phyloP scores from a whole-genome alignment of 2,797 vertebrate genomes.

The Siniperca obscura region DNA sequence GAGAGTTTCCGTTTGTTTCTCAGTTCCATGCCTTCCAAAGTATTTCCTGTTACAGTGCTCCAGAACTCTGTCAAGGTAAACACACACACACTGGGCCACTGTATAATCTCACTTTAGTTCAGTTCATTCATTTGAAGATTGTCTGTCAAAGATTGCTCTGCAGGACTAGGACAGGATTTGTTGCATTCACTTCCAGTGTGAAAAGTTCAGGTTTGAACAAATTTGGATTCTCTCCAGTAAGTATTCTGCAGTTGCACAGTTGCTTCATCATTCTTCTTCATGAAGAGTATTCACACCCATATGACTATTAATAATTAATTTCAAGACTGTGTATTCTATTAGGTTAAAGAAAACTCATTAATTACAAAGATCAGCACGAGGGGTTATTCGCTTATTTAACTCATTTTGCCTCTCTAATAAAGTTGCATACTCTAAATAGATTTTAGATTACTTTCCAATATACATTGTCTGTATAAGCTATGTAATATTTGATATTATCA shows the following conservation, averaged over 20 bases:
- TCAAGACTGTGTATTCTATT: not conserved
- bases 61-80: slow-evolving; percentile 91
- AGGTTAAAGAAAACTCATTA: not conserved
- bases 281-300: not conserved
- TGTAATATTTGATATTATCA: not conserved
- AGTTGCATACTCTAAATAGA: not conserved
- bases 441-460: not conserved
- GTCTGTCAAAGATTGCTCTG: slow-evolving; percentile 15
- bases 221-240: slow-evolving; percentile 11
- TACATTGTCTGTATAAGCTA: not conserved
- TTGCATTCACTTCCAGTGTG: not conserved
- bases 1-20: slow-evolving; percentile 89
- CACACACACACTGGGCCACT: not conserved
- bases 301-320: not conserved
- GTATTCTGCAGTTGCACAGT: not conserved
- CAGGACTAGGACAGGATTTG: not conserved
- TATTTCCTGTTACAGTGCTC: slow-evolving; percentile 89
- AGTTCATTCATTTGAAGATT: slow-evolving; percentile 24
- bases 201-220: not conserved
- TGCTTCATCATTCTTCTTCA: not conserved
- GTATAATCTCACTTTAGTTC: slow-evolving; percentile 4
- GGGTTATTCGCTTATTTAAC: not conserved
- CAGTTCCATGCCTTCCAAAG: slow-evolving; percentile 89
- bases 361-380: not conserved
- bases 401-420: not conserved